Conservation (phyloP, 2,113 vertebrate species). For the Ibidorhyncha struthersii region DNA sequence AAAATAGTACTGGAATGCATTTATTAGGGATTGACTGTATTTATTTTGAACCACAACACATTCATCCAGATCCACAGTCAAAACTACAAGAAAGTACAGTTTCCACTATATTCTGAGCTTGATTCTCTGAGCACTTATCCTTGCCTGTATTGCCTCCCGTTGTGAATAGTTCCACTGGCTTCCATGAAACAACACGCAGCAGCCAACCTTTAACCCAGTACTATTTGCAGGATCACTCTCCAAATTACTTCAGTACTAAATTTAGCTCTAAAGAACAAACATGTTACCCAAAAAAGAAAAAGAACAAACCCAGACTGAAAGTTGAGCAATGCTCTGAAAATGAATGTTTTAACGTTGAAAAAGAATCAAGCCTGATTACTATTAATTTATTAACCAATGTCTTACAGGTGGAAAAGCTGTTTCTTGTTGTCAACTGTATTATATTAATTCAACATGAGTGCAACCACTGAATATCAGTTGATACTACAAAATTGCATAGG, state of each 20-base stretch:
- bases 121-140: background rate
- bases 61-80: background rate
- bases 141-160: background rate
- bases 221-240: background rate
- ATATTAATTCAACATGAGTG: background rate
- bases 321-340: background rate
- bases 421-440: background rate
- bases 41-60: constrained; percentile 32
- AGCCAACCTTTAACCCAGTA: background rate
- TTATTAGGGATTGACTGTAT: background rate
- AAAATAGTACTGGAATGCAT: constrained; percentile 5
- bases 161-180: background rate
- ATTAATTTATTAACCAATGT: background rate
- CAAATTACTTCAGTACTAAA: background rate
- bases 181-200: background rate
- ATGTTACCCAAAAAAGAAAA: background rate
- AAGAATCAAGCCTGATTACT: background rate
- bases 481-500: background rate
- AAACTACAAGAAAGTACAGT: background rate
- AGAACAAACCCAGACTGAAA: background rate
- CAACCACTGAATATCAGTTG: background rate
- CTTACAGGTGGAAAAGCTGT: background rate
- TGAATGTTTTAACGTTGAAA: background rate
- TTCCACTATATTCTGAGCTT: background rate
- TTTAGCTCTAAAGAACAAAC: background rate